These are phyloP conservation scores for Carollia perspicillata DNA, from an alignment of 2,113 vertebrate species.

Conservation along the genomic window DNA sequence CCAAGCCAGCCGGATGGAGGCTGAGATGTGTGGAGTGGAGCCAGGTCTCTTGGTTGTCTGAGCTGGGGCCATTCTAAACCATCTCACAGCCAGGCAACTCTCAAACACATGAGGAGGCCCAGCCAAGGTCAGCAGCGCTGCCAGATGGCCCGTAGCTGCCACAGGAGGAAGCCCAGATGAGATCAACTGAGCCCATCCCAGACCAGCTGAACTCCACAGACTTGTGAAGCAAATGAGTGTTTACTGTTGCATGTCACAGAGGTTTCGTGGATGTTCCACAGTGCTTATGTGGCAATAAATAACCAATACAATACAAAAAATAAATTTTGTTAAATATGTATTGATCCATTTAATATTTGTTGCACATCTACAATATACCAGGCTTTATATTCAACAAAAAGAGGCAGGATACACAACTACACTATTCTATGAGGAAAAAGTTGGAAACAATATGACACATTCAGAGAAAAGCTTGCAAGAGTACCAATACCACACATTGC, in stretches of 20 bases:
- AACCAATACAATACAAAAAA: background rate
- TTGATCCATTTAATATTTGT: background rate
- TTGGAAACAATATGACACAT: background rate
- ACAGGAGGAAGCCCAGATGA: background rate
- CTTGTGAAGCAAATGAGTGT: background rate
- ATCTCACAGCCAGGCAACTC: background rate
- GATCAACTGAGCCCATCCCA: background rate
- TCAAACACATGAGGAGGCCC: background rate
- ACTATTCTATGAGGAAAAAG: background rate
- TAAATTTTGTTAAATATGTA: background rate
- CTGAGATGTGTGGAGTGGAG: background rate
- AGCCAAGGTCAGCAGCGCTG: background rate
- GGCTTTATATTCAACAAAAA: background rate
- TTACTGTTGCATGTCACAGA: background rate
- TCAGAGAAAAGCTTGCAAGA: background rate
- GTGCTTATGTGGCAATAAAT: background rate
- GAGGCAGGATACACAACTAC: background rate
- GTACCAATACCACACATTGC: background rate
- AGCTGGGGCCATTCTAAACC: background rate
- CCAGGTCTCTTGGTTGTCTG: background rate
- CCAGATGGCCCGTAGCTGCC: background rate
- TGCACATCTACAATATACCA: background rate
- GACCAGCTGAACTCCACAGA: background rate
- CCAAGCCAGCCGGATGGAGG: background rate
- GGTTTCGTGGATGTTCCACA: background rate